These are phyloP conservation scores for Pachyuromys duprasi DNA, from an alignment of 2,797 vertebrate genomes.

Conservation along the genomic window DNA sequence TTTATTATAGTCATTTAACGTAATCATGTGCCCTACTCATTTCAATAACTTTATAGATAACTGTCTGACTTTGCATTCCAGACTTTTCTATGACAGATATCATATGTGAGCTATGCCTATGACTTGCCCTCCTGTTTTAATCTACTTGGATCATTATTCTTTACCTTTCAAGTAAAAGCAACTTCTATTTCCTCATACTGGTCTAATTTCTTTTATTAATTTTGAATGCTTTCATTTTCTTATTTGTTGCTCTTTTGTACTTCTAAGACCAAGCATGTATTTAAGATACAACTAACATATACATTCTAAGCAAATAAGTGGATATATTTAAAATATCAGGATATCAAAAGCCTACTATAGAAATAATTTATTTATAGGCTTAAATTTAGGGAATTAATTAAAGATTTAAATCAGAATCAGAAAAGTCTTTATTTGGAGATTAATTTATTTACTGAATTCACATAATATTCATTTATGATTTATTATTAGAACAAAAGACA, in stretches of 20 bases:
- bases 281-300: not conserved
- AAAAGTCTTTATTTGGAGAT: not conserved
- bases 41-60: not conserved
- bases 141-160: not conserved
- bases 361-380: not conserved
- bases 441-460: conserved; percentile 3
- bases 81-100: not conserved
- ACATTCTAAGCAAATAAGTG: not conserved
- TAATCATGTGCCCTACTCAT: not conserved
- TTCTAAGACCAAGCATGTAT: not conserved
- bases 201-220: not conserved
- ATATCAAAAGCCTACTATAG: not conserved
- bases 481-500: not conserved
- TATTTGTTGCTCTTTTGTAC: not conserved
- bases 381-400: not conserved
- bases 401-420: not conserved
- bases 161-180: not conserved
- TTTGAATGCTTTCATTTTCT: not conserved
- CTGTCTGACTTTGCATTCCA: not conserved
- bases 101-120: not conserved
- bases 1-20: not conserved
- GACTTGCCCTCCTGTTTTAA: not conserved
- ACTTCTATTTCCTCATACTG: not conserved
- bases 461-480: not conserved
- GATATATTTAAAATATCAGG: not conserved